Evolutionary conservation across 1,140 invertebrate genomes (phyloP), one percentile per base, ranked within the genome.

Genomic region (Cyrtorhinus lividipennis): DNA sequence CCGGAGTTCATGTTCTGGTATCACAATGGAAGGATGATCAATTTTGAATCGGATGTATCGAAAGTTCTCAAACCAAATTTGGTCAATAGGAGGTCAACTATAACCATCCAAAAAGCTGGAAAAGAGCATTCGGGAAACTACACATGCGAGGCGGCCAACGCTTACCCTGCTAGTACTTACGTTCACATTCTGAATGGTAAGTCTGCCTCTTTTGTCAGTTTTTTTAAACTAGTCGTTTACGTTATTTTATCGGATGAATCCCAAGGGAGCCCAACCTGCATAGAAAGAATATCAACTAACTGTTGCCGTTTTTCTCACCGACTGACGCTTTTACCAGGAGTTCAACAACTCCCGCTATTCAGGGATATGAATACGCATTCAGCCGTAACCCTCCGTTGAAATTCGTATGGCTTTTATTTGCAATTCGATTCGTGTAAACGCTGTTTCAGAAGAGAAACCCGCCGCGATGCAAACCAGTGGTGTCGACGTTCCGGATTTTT

Each of bases 1-100:
- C 87, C 88, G 1, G 83, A 84, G 12, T 92, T 85, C 71, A 81
- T 92, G 44, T 92, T 91, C 78, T 92, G 89, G 90, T 93, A 90
- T 74, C 90, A 92, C 74, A 88, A 89, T 71, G 85, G 85, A 68
- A 78, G 86, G 62, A 90, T 92, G 87, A 88, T 92, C 72, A 92
- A 90, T 74, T 92, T 90, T 73, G 88, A 92, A 73, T 76, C 81
- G 59, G 86, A 87, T 77, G 79, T 84, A 59, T 87, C 87, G 27
- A 84, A 89, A 67, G 90, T 90, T 69, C 88, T 89, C 12, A 88
- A 83, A 46, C 84, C 85, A 1, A 82, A 87, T 65, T 73, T 81
- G 45, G 64, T 69, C 3, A 74, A 73, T 3, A 78, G 81, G 53
- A 79, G 77, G 57, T 83, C 81, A 64, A 78, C 78, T 65, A 74